Conservation (phyloP, 2,797 vertebrate species). For the Apodemus agrarius region DNA sequence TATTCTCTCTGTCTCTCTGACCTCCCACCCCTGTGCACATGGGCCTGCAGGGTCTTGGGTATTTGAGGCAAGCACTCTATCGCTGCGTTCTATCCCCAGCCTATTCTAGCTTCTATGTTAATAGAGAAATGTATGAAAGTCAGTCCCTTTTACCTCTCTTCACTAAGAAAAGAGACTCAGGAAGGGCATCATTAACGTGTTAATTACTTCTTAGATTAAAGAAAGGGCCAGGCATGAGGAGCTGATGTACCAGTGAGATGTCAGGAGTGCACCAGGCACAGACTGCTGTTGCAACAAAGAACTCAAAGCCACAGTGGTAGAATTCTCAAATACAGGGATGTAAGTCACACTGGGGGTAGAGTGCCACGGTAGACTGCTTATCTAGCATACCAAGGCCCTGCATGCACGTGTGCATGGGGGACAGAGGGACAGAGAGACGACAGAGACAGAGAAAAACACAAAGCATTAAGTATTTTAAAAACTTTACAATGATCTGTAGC, state of each 20-base stretch:
- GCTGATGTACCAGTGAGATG: background rate
- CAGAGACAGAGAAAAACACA: background rate
- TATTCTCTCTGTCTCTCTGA: background rate
- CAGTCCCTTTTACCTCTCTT: background rate
- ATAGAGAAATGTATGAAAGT: conserved; percentile 42
- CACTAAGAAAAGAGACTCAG: conserved; percentile 32
- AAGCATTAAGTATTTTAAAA: background rate
- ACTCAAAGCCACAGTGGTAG: background rate
- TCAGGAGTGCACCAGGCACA: background rate
- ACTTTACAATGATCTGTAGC: background rate
- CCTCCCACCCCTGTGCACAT: background rate
- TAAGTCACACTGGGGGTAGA: background rate
- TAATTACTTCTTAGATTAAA: conserved; percentile 54
- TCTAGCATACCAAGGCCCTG: background rate
- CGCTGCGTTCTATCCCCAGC: background rate
- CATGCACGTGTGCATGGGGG: background rate
- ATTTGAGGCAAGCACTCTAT: no score
- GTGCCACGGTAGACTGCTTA: background rate
- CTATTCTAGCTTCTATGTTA: conserved; percentile 17
- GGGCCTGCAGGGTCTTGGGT: background rate
- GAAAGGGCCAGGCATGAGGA: background rate
- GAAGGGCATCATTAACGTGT: conserved; percentile 27
- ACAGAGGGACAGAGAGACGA: background rate
- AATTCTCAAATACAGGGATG: background rate
- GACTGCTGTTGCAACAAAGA: background rate